Base-by-base conservation (phyloP, 1,140 invertebrate species). In the Neodiprion fabricii region DNA sequence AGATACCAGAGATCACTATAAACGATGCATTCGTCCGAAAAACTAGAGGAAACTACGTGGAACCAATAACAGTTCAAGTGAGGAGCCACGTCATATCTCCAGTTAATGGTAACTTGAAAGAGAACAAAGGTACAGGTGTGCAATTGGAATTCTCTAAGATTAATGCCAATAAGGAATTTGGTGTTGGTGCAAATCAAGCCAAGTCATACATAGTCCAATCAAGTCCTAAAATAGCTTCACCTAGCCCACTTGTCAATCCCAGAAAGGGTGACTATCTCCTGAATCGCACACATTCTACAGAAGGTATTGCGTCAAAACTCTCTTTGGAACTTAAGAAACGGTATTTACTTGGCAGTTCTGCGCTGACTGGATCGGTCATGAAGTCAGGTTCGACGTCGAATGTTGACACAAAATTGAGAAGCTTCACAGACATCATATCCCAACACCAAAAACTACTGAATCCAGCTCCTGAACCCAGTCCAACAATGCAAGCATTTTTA, bases 381-480 rank as follows among this genome's bases (percentile, higher is more conserved):
- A 96, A 96, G 81, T 96, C 95, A 0, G 95, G 94, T n/a, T 96
- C 95, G 21, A 92, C 95, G 0, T 94, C 95, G 0, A 94, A 95
- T 72, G 89, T 97, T 9, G 95, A 96, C 81, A 95, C 94, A 1
- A 94, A 94, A 80, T 91, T 97, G 67, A 93, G 95, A 85, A 94
- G 92, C 68, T 93, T 97, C 76, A 92, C 95, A 53, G 95, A 94
- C 47, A 94, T 93, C 73, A 97, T 97, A 74, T 96, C 95, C 1
- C 95, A 97, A 82, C 94, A 95, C 79, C 96, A 97, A 82, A 97
- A 97, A 81, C 85, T 96, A 74, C 82, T 97, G 50, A 94, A 96
- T 85, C 95, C 95, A 0, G 94, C 95, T 0, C 90, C 93, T 0
- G 91, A 93, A 75, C 93, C 94, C 9, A 94, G 92, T 83, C 91